Evolutionary conservation across 2,888 invertebrate species (phyloP).

Genomic region (Ophonus ardosiacus): DNA sequence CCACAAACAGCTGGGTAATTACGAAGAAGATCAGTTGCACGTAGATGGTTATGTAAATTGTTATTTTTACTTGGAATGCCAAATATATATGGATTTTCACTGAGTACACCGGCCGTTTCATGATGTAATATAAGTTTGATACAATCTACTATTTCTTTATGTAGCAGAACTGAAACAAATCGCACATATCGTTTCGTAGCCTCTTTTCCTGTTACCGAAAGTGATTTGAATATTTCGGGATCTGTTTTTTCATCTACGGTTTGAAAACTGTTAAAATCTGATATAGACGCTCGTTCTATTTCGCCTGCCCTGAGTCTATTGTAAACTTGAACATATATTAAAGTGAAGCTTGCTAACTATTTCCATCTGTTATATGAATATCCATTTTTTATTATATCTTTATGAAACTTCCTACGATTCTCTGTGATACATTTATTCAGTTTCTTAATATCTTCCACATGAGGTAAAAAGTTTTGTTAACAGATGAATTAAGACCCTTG

Average conservation of each 20-base stretch:
- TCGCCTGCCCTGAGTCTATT: constrained; percentile 66
- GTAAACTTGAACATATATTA: constrained; percentile 64
- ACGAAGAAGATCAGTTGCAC: too few relatives aligned
- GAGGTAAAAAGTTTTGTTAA: not conserved
- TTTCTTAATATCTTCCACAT: constrained; percentile 55
- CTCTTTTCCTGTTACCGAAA: not conserved
- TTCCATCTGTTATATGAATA: constrained; percentile 47
- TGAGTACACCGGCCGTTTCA: too few relatives aligned
- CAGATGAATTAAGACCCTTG: not conserved
- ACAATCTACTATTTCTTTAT: too few relatives aligned
- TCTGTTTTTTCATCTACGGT: constrained; percentile 24
- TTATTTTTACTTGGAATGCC: too few relatives aligned
- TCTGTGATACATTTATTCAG: constrained; percentile 54
- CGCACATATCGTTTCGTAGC: too few relatives aligned
- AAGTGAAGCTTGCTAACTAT: constrained; percentile 51
- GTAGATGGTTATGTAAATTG: too few relatives aligned
- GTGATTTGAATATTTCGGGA: constrained; percentile 3
- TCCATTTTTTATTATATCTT: not conserved
- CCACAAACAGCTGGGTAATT: too few relatives aligned
- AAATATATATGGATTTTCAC: too few relatives aligned
- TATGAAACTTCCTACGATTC: constrained; percentile 26
- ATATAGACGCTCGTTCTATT: constrained; percentile 61
- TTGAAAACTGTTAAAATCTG: constrained; percentile 53
- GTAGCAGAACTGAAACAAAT: too few relatives aligned
- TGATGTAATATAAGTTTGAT: too few relatives aligned